Evolutionary conservation across 2,797 vertebrate species (phyloP).

Genomic region (Myoxocephalus aenaeus): DNA sequence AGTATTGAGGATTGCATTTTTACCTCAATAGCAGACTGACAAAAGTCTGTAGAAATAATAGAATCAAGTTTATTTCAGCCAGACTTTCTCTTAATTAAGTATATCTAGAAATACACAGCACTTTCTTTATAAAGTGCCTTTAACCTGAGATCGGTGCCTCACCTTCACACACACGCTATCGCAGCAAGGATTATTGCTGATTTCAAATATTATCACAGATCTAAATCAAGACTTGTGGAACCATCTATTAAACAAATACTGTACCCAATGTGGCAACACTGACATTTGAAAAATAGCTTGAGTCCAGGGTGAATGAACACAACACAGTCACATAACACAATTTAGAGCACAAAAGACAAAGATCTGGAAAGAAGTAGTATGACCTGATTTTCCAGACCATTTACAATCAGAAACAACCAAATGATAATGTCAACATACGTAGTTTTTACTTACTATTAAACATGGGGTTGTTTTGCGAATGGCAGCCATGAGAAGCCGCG

Average conservation of each 20-base stretch:
- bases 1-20: background rate
- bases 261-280: conserved; percentile 7
- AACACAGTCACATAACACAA: conserved; percentile 1
- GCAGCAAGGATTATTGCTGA: background rate
- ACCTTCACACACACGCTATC: background rate
- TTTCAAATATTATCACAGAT: conserved; percentile 1
- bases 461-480: background rate
- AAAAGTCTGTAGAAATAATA: background rate
- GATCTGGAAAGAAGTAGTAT: background rate
- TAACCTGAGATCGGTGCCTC: conserved; percentile 5
- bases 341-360: conserved; percentile 16
- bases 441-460: background rate
- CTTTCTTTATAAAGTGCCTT: background rate
- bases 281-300: conserved; percentile 43
- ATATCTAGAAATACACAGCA: background rate
- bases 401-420: conserved; percentile 3
- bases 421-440: background rate
- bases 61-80: conserved; percentile 1
- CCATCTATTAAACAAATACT: background rate
- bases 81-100: background rate
- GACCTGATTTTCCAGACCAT: background rate
- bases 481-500: background rate
- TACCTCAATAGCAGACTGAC: background rate
- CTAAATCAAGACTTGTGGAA: conserved; percentile 11
- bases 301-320: conserved; percentile 13